These are phyloP conservation scores for Ophiothrix spiculata DNA, from an alignment of 35 echinoderm and acorn worm genomes.

Conservation along the genomic window DNA sequence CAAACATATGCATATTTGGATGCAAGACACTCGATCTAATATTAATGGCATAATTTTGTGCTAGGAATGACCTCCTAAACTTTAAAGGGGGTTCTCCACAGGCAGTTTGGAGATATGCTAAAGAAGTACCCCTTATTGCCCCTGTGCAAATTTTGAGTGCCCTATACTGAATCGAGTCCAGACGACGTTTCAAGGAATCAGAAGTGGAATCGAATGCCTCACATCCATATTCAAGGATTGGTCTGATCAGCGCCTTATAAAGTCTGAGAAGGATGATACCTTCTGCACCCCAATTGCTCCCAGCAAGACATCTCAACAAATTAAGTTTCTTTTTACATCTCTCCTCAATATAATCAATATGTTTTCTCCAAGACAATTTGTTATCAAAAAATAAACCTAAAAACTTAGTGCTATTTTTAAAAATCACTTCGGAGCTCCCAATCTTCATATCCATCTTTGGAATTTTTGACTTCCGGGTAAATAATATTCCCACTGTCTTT, in stretches of 20 bases:
- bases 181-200: background rate
- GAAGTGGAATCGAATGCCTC: background rate
- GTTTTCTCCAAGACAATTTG: background rate
- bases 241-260: background rate
- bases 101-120: background rate
- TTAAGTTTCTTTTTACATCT: slow-evolving; percentile 17
- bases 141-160: slow-evolving; percentile 10
- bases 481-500: slow-evolving; percentile 15
- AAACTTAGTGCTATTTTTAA: background rate
- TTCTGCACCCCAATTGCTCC: background rate
- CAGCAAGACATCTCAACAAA: background rate
- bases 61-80: background rate
- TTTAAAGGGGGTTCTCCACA: slow-evolving; percentile 4
- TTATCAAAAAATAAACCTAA: background rate
- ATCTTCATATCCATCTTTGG: background rate
- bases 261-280: background rate
- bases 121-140: background rate
- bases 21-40: background rate
- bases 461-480: background rate
- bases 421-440: too few relatives aligned
- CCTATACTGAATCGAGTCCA: background rate
- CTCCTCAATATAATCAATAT: background rate
- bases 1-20: background rate
- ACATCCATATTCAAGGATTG: slow-evolving; percentile 1
- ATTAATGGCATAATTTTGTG: background rate